A percentile compares a stretch with the other conserved stretches of the same genome.
Evolutionary conservation across 2,888 invertebrate species (phyloP).

Genomic region (Drosophila paramelanica): DNA sequence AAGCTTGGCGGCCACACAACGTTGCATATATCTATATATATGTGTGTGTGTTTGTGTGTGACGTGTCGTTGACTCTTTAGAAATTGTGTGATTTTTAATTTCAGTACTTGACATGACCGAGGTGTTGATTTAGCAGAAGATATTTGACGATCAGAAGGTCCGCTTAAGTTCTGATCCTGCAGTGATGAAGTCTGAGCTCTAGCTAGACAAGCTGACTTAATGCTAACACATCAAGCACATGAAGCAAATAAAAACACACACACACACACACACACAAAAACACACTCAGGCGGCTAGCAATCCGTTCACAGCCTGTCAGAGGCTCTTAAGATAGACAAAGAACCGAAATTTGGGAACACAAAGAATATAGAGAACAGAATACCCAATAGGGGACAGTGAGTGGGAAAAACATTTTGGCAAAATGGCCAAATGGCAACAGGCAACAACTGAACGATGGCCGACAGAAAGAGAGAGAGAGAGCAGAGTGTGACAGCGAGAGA

Average conservation of each 20-base stretch:
- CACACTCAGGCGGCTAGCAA: neutral
- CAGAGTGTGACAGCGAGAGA: too few species aligned
- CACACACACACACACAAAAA: neutral
- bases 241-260: too few species aligned
- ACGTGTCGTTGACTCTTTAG: neutral
- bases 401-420: slow-evolving; percentile 29
- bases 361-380: slow-evolving; percentile 8
- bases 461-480: neutral
- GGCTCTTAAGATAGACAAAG: slow-evolving; percentile 24
- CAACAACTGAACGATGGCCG: slow-evolving; percentile 26
- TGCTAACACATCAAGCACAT: neutral
- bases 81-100: neutral
- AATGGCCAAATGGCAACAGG: slow-evolving; percentile 58
- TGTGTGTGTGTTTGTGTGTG: neutral
- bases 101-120: neutral
- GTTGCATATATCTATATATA: neutral
- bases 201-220: neutral
- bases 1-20: neutral
- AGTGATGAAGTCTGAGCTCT: slow-evolving; percentile 1
- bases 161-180: neutral
- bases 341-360: slow-evolving; percentile 20
- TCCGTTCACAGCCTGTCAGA: slow-evolving; percentile 13
- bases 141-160: neutral
- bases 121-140: neutral
- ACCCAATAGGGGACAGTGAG: slow-evolving; percentile 10